A percentile compares a stretch with the other conserved stretches of the same genome.
Evolutionary conservation across 2,113 vertebrate genomes (phyloP).

Genomic region (Grallaria varia): DNA sequence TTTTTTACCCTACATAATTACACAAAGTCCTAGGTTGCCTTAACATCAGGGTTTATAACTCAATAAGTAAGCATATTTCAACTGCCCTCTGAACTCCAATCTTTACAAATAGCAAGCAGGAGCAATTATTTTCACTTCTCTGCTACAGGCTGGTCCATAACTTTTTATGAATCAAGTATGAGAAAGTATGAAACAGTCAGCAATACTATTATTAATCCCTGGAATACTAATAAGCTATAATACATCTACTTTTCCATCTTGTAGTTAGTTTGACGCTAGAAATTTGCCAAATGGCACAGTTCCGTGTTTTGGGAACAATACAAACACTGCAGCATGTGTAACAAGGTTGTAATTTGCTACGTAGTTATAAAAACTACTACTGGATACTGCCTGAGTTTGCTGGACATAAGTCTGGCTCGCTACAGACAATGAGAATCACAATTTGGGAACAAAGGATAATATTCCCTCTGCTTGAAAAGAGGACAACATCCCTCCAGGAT

Average conservation of each 20-base stretch:
- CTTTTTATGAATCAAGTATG: slow-evolving; percentile 41
- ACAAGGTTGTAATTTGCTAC: not conserved
- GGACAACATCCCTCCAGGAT: not conserved
- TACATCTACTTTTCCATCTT: not conserved
- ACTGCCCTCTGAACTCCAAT: not conserved
- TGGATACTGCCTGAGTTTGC: not conserved
- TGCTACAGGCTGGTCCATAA: not conserved
- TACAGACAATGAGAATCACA: not conserved
- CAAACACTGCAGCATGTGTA: not conserved
- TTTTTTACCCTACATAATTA: not conserved
- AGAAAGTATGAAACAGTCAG: slow-evolving; percentile 11
- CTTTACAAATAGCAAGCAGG: not conserved
- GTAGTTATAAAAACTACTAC: not conserved
- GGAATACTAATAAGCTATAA: not conserved
- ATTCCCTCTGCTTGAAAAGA: not conserved
- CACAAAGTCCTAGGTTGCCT: not conserved
- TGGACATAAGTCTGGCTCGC: not conserved
- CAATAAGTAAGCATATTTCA: not conserved
- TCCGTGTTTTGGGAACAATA: not conserved
- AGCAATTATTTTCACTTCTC: slow-evolving; percentile 25
- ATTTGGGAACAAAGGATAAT: slow-evolving; percentile 64
- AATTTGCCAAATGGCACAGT: not conserved
- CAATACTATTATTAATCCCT: not conserved
- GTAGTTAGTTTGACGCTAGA: not conserved
- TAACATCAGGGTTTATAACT: slow-evolving; percentile 15